Evolutionary conservation across 2,113 vertebrate species (phyloP), one percentile per base, ranked within the genome.

Genomic region (Tupaia chinensis): DNA sequence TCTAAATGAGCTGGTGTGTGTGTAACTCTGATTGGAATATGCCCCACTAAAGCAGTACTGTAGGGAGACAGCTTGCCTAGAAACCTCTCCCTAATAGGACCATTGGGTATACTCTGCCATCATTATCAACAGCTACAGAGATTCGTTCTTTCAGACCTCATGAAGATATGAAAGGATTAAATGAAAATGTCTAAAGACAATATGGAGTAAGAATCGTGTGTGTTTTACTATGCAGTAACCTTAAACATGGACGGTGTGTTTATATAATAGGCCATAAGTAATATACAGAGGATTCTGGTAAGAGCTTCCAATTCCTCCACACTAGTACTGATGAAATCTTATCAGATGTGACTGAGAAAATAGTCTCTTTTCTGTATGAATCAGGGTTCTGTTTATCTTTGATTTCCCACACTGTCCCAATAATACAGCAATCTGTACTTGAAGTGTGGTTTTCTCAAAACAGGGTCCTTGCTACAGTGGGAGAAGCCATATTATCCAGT

Each of bases 231-330:
- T 22, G 11, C 1, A 73, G 69, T 65, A 74, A 90, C 92, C 83
- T 81, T 32, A 65, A 95, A 83, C 77, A 69, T 22, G 76, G 58
- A 78, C 23, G 3, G 22, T 66, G 3, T 88, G 94, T 95, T 93
- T 97, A 77, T 90, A 22, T 34, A 74, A 92, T 32, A 74, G 80
- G 80, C 84, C 93, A 84, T 85, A 93, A 93, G 93, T 87, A 60
- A 92, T 72, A 60, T 27, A 44, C 34, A 73, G 83, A 73, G 58
- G 9, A 20, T 54, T 84, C 94, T 87, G 87, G 70, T 54, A 74
- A 69, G 58, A 74, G 80, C 89, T 92, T 97, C 84, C 66, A 86
- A 19, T 78, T 94, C 74, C 69, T 95, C 34, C 53, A 29, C 16
- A 14, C 91, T 65, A 54, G 90, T 88, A 20, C 95, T 87, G 77